phyloP scores from a whole-genome alignment of 1,140 invertebrate species.

The Ruditapes philippinarum region DNA sequence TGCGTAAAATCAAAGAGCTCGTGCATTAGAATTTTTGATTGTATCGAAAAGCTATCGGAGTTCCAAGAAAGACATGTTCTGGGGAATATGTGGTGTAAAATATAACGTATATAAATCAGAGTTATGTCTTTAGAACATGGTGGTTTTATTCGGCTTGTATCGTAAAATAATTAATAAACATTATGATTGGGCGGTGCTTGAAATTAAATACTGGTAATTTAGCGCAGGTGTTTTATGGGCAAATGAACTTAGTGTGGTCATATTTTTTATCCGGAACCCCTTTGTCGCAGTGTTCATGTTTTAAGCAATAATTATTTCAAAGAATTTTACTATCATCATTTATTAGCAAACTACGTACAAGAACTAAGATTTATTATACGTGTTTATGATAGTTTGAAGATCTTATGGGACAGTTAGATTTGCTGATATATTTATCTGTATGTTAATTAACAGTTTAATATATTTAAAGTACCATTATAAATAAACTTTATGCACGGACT shows the following conservation, averaged over 20 bases:
- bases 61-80: conserved; percentile 14
- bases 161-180: conserved; percentile 50
- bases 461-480: too few relatives aligned
- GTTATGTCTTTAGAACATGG: background rate
- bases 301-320: background rate
- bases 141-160: background rate
- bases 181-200: background rate
- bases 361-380: too few relatives aligned
- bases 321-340: too few relatives aligned
- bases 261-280: background rate
- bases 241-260: background rate
- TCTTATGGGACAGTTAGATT: too few relatives aligned
- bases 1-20: conserved; percentile 18
- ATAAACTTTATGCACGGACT: too few relatives aligned
- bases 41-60: background rate
- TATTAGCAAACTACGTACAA: too few relatives aligned
- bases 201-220: conserved; percentile 10
- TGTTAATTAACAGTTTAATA: too few relatives aligned
- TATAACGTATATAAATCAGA: background rate
- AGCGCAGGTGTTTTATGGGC: background rate
- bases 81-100: background rate
- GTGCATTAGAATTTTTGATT: background rate
- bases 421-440: too few relatives aligned
- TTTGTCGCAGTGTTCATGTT: background rate
- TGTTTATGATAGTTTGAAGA: too few relatives aligned